These are phyloP conservation scores for Phrynocephalus guinanensis DNA, from an alignment of 2,797 vertebrate genomes.

Conservation along the genomic window DNA sequence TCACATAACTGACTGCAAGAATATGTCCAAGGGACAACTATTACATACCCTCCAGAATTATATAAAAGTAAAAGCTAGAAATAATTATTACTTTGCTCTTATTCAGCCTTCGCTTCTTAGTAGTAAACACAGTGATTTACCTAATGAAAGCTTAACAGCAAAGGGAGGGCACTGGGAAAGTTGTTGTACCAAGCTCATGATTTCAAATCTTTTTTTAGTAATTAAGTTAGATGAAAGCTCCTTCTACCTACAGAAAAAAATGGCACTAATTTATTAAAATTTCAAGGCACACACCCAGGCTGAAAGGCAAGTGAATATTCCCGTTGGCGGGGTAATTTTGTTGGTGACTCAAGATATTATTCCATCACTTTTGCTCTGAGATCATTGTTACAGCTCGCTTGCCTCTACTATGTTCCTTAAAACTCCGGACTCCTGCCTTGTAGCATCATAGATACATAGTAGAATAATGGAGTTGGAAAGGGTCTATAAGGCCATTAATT, in stretches of 20 bases:
- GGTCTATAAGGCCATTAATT: too few relatives aligned
- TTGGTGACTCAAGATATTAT: conserved; percentile 24
- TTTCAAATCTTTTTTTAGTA: conserved; percentile 65
- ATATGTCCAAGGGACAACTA: conserved; percentile 37
- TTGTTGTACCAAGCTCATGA: conserved; percentile 49
- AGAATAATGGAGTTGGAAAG: too few relatives aligned
- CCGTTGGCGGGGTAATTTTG: conserved; percentile 2
- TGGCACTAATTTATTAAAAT: conserved; percentile 51
- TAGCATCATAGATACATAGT: too few relatives aligned
- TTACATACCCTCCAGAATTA: conserved; percentile 35
- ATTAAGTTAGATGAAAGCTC: conserved; percentile 42
- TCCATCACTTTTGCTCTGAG: conserved; percentile 28
- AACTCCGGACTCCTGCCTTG: not conserved
- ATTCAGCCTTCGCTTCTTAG: conserved; percentile 40
- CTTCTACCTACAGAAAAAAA: conserved; percentile 19
- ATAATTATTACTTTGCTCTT: conserved; percentile 32
- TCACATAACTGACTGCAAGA: conserved; percentile 28
- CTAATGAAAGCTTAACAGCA: conserved; percentile 52
- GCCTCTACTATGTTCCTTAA: not conserved
- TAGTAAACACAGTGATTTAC: conserved; percentile 64
- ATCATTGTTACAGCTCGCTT: not conserved
- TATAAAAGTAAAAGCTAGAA: conserved; percentile 39
- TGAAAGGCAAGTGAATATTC: conserved; percentile 30
- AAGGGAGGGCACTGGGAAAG: conserved; percentile 55
- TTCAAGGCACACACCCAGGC: conserved; percentile 56